phyloP scores from a whole-genome alignment of 2,113 vertebrate genomes.

The Sturnira hondurensis region DNA sequence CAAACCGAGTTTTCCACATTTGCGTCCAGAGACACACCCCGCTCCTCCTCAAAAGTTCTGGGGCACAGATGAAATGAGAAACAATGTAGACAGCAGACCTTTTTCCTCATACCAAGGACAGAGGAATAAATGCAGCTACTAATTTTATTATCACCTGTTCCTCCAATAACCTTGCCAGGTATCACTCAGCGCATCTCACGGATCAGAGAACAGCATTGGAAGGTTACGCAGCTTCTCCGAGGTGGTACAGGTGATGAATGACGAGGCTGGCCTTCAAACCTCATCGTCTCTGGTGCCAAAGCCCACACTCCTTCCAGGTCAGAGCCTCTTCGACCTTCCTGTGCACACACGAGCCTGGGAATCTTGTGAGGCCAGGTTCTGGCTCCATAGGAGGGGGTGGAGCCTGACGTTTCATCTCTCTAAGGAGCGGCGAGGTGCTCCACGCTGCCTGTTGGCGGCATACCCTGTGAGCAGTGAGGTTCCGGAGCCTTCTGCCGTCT shows the following conservation, averaged over 20 bases:
- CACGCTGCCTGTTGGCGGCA: fast-evolving
- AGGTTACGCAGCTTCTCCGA: neutral
- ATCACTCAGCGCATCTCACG: neutral
- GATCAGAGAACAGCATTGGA: neutral
- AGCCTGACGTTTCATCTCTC: neutral
- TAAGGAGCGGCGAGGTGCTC: neutral
- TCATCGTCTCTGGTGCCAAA: neutral
- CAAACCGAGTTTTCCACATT: neutral
- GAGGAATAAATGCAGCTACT: neutral
- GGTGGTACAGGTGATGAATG: neutral
- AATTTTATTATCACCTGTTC: neutral
- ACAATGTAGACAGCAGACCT: neutral
- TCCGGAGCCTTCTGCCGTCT: neutral
- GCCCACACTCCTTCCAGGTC: neutral
- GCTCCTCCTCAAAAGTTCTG: neutral
- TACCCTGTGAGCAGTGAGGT: neutral
- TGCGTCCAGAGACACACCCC: neutral
- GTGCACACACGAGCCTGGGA: neutral
- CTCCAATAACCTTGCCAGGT: neutral
- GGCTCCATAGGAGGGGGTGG: neutral
- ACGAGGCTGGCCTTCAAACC: neutral
- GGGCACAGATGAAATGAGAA: neutral
- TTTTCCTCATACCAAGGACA: neutral
- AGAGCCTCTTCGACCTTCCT: neutral
- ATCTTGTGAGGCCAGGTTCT: neutral